Base-by-base conservation (phyloP, 2,888 invertebrate species). In the Drosophila nr. perissopoda region DNA sequence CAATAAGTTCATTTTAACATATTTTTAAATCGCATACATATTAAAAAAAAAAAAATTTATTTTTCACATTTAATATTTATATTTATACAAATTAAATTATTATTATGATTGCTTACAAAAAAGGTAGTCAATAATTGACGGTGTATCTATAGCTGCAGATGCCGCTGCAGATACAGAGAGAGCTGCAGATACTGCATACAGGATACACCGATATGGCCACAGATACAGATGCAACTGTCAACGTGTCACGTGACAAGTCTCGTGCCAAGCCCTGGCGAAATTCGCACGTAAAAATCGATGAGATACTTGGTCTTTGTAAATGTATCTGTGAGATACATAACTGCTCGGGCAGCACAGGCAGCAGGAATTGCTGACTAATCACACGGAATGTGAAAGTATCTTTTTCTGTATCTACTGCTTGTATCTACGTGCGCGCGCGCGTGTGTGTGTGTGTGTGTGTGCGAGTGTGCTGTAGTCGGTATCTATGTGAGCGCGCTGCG, bases 201-300 rank as follows among this genome's bases (percentile, higher is more conserved):
- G 59, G 33, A 45, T 21, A 25, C 53, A 34, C 61, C 61, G 34
- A 29, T 38, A n/a, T 51, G 21, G 42, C 21, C 34, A 38, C 60
- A 76, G 54, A 53, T 38, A 78, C 63, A 78, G 75, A 69, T 76
- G 71, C 67, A 76, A 60, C 79, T 81, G 83, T 78, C 78, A 77
- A 60, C 63, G 77, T 75, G 75, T 86, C 83, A 86, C 86, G 86
- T 84, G 86, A 84, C 83, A 82, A 63, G 72, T 68, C 78, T 85
- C 85, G 85, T 85, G 85, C 85, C 85, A 87, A 45, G 65, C 48
- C 57, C 52, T 56, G 53, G 31, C 58, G 34, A 54, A 54, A 42
- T 56, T 38, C 38, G 36, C 38, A 25, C 56, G 36, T 27, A 29
- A 38, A 72, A 82, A 83, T 80, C 84, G 62, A 76, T 73, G 61